phyloP scores from a whole-genome alignment of 53 echinoderm and acorn worm genomes.

The Paelopatides confundens region DNA sequence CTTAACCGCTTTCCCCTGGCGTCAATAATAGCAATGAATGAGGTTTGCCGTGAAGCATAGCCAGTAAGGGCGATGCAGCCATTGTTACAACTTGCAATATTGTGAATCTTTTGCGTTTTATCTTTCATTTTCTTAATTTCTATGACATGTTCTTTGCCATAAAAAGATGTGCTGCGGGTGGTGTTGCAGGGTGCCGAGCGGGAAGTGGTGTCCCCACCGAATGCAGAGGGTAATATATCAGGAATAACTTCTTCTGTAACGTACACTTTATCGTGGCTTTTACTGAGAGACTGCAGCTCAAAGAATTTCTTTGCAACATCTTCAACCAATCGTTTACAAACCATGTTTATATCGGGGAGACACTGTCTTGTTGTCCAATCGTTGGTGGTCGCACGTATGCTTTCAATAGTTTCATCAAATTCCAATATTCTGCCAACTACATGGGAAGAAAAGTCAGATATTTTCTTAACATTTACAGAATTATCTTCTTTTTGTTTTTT shows the following conservation, averaged over 20 bases:
- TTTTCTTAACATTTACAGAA: not conserved
- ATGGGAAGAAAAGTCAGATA: not conserved
- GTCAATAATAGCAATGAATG: not conserved
- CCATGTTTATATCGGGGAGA: not conserved
- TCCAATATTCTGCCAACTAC: not conserved
- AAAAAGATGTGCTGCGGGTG: too few species aligned
- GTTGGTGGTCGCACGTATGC: not conserved
- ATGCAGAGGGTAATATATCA: too few species aligned
- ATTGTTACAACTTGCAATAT: not conserved
- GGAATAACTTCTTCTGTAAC: not conserved
- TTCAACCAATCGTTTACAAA: not conserved
- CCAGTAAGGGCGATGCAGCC: not conserved
- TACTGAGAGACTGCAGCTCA: not conserved
- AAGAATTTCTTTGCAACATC: not conserved
- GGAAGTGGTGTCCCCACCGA: too few species aligned
- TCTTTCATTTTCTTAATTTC: not conserved
- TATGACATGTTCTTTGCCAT: not conserved
- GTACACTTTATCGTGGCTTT: not conserved
- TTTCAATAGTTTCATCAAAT: not conserved
- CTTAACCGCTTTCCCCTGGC: not conserved
- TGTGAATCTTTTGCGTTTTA: not conserved
- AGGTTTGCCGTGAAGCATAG: not conserved
- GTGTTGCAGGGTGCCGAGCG: too few species aligned
- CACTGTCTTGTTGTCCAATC: not conserved
- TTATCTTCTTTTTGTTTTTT: not conserved